Evolutionary conservation across 2,888 invertebrate genomes (phyloP).

Genomic region (Gerris lacustris): DNA sequence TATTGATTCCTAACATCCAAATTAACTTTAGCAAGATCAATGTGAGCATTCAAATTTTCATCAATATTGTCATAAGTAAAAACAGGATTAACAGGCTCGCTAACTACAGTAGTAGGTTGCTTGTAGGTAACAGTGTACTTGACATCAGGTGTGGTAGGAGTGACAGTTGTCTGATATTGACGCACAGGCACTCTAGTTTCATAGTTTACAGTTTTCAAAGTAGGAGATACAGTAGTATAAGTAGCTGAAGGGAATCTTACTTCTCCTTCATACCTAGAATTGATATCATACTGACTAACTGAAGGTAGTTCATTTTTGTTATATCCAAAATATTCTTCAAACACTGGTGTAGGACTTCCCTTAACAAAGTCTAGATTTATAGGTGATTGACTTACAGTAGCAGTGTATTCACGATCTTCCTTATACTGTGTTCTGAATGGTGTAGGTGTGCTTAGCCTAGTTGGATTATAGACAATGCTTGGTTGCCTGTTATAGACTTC

Average conservation of each 20-base stretch:
- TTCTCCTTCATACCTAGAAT: not conserved
- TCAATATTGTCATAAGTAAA: conserved; percentile 18
- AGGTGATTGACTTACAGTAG: not conserved
- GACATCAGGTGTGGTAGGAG: conserved; percentile 1
- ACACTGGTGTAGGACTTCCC: conserved; percentile 1
- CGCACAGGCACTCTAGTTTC: not conserved
- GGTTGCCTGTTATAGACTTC: not conserved
- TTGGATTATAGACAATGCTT: no score
- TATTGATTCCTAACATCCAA: conserved; percentile 9
- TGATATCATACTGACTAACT: not conserved
- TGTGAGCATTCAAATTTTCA: conserved; percentile 23
- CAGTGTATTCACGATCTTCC: not conserved
- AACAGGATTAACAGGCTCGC: not conserved
- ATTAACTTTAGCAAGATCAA: conserved; percentile 23
- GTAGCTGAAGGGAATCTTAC: not conserved
- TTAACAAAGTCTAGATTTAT: not conserved
- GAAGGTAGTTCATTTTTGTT: conserved; percentile 18
- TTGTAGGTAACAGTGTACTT: not conserved
- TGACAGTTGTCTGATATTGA: not conserved
- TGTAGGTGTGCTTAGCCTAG: not conserved
- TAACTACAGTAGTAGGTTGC: conserved; percentile 1
- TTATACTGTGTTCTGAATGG: conserved; percentile 1
- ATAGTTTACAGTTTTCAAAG: not conserved
- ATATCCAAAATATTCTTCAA: conserved; percentile 24
- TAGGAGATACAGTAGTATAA: not conserved